Evolutionary conservation across 2,113 vertebrate species (phyloP), one percentile per base, ranked within the genome.

Genomic region (Toxostoma redivivum): DNA sequence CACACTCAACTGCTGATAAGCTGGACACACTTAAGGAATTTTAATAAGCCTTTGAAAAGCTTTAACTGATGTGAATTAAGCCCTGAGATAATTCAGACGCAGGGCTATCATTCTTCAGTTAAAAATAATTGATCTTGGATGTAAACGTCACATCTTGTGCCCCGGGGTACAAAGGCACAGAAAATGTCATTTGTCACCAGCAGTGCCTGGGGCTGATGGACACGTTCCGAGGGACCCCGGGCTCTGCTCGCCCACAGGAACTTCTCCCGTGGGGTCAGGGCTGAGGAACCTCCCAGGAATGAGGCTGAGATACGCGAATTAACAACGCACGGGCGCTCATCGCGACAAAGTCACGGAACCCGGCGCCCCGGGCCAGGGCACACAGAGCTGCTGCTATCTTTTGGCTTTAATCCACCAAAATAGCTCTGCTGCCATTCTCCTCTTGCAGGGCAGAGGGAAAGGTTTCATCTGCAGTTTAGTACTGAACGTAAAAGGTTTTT

Each of bases 1-100:
- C 80, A 90, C 95, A 97, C 95, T 97, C 95, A 97, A 60, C 94
- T 96, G 94, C 93, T 97, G 96, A 97, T 96, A 96, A 96, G 93
- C 10, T 22, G 79, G 95, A 96, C 95, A 95, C 94, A 96, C 95
- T 97, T 86, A 92, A 96, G 93, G 95, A 96, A 96, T 97, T 96
- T 96, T 95, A 95, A 96, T 96, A 96, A 96, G 93, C 93, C 92
- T 94, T 81, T 95, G 95, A 96, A 96, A 94, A 97, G 95, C 67
- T 92, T 94, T 94, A 95, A 96, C 92, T 90, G 92, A 95, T 95
- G 90, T 56, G 93, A 96, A 97, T 96, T 97, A 97, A 97, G 93
- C 96, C 60, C 51, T 0, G 48, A 96, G 93, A 92, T 96, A 96
- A 95, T 48, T 81, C 15, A 33, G 82, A 90, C 57, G 8, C 86